Evolutionary conservation across 2,113 vertebrate species (phyloP).

Genomic region (Sinocyclocheilus anophthalmus): DNA sequence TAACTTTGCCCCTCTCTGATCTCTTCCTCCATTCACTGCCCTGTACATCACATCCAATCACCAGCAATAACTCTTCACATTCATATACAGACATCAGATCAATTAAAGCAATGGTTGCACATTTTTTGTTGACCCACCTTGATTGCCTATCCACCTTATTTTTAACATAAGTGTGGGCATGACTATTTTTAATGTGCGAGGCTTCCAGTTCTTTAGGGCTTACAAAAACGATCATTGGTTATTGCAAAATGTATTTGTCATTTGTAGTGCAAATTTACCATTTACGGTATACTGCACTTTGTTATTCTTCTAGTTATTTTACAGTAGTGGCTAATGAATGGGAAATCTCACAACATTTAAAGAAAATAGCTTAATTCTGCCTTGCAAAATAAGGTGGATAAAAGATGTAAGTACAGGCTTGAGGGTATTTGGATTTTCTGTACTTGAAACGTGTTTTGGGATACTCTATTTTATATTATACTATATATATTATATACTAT

Average conservation of each 20-base stretch:
- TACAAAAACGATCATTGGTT: neutral
- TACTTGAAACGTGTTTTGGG: neutral
- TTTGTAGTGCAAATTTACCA: neutral
- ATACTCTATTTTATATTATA: no score
- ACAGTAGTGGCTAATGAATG: neutral
- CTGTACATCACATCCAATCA: slow-evolving; percentile 15
- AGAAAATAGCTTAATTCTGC: neutral
- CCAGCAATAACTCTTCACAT: neutral
- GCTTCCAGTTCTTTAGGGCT: neutral
- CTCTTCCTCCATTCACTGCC: slow-evolving; percentile 51
- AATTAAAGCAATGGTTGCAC: neutral
- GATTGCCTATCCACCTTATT: slow-evolving; percentile 21
- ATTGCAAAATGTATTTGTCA: neutral
- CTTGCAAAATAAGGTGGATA: slow-evolving; percentile 17
- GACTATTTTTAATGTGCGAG: neutral
- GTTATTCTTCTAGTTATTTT: neutral
- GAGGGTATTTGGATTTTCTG: neutral
- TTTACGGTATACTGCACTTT: neutral
- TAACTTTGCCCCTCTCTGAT: slow-evolving; percentile 57
- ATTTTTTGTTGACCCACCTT: neutral
- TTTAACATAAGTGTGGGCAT: neutral
- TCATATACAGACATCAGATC: neutral
- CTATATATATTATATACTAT: no score
- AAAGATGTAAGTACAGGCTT: neutral
- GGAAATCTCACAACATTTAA: neutral